Evolutionary conservation across 2,113 vertebrate genomes (phyloP).

Genomic region (Marmota flaviventris): DNA sequence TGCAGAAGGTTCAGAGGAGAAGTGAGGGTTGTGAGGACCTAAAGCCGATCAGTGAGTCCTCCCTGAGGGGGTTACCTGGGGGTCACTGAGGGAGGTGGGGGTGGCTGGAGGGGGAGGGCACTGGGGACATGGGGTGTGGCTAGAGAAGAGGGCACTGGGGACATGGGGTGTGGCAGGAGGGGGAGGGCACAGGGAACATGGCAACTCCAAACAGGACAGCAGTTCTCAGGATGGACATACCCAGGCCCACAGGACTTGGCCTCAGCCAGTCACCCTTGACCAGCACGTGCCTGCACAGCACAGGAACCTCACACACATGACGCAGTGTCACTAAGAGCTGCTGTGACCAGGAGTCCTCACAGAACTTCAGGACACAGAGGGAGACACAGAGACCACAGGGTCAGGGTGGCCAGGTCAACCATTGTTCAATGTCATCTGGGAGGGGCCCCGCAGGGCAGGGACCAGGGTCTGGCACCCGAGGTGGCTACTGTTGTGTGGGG

Average conservation of each 20-base stretch:
- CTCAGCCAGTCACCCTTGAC: background rate
- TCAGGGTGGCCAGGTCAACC: background rate
- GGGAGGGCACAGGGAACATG: too few relatives aligned
- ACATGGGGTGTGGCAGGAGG: too few relatives aligned
- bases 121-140: too few relatives aligned
- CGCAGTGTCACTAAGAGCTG: background rate
- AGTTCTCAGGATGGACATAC: background rate
- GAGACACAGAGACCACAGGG: background rate
- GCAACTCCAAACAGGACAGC: background rate
- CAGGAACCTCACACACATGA: background rate
- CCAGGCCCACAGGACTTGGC: background rate
- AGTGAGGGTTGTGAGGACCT: too few relatives aligned
- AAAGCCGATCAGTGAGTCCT: too few relatives aligned
- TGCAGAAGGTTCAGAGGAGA: too few relatives aligned
- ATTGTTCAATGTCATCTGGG: background rate
- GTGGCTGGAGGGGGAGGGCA: background rate
- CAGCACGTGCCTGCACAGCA: too few relatives aligned
- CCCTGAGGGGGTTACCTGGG: background rate
- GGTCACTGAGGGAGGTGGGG: too few relatives aligned
- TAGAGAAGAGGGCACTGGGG: too few relatives aligned
- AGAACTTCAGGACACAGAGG: background rate
- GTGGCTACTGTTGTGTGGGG: background rate
- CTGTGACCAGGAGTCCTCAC: background rate
- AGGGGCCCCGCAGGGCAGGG: background rate
- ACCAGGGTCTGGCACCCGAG: rapidly evolving